Conservation (phyloP, 2,113 vertebrate genomes). For the Grammomys surdaster region DNA sequence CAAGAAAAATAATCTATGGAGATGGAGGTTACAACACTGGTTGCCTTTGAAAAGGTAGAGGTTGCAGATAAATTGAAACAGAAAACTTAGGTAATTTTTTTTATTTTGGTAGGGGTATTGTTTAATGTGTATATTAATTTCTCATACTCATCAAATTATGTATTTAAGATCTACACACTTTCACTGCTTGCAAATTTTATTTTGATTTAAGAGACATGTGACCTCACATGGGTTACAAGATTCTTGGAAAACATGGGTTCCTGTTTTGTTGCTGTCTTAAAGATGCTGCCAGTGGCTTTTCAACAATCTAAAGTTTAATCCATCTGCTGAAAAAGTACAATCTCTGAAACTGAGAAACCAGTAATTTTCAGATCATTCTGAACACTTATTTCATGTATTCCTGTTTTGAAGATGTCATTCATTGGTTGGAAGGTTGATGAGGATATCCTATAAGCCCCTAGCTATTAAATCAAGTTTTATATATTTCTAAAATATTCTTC, state of each 20-base stretch:
- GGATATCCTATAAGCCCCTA: not conserved
- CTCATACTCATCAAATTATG: not conserved
- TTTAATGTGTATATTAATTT: not conserved
- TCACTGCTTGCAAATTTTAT: not conserved
- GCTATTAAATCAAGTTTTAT: not conserved
- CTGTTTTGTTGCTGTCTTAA: not conserved
- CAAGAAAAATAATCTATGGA: not conserved
- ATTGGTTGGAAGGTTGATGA: not conserved
- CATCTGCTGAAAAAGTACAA: slow-evolving; percentile 42
- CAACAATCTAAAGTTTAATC: not conserved
- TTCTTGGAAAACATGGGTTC: not conserved
- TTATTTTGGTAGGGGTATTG: not conserved
- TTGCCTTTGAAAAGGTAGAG: not conserved
- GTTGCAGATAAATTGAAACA: not conserved
- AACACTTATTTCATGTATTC: not conserved
- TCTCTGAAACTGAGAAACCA: not conserved
- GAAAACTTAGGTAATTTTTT: not conserved
- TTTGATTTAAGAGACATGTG: not conserved
- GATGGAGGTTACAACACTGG: not conserved
- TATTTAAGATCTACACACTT: not conserved
- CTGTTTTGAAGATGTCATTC: not conserved
- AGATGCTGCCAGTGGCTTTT: not conserved
- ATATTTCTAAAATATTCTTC: not conserved
- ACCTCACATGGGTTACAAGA: not conserved
- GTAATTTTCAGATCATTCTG: not conserved